Percentiles rank a stretch among this genome's conserved stretches.
These are phyloP conservation scores for Corapipo altera DNA, from an alignment of 2,113 vertebrate genomes.

Conservation along the genomic window DNA sequence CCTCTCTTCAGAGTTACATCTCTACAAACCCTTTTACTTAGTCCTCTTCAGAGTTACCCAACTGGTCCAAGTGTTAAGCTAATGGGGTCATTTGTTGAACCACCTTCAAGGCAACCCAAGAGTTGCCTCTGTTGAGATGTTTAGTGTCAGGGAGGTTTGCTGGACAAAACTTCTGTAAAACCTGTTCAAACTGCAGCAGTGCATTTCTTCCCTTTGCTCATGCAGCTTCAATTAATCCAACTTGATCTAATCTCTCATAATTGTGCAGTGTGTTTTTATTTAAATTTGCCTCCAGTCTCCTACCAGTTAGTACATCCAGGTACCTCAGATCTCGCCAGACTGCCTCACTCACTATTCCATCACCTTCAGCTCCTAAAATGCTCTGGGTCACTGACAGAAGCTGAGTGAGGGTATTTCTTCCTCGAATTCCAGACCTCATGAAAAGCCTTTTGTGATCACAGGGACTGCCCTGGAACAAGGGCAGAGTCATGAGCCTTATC, in stretches of 20 bases:
- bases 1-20: neutral
- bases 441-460: neutral
- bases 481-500: neutral
- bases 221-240: neutral
- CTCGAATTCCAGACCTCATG: neutral
- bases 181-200: neutral
- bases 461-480: neutral
- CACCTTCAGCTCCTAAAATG: neutral
- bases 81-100: neutral
- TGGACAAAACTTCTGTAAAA: neutral
- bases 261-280: neutral
- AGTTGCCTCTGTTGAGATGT: neutral
- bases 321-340: neutral
- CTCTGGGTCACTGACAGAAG: neutral
- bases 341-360: neutral
- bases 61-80: neutral
- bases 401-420: neutral
- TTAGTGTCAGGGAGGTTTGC: neutral
- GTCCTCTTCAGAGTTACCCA: neutral
- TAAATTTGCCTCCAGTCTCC: constrained; percentile 6
- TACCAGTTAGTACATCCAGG: neutral
- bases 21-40: neutral
- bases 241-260: constrained; percentile 22
- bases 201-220: neutral
- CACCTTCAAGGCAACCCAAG: neutral